Base-by-base conservation (phyloP, 37 sponge, comb jelly and placozoan genomes). In the Halichondria panicea region DNA sequence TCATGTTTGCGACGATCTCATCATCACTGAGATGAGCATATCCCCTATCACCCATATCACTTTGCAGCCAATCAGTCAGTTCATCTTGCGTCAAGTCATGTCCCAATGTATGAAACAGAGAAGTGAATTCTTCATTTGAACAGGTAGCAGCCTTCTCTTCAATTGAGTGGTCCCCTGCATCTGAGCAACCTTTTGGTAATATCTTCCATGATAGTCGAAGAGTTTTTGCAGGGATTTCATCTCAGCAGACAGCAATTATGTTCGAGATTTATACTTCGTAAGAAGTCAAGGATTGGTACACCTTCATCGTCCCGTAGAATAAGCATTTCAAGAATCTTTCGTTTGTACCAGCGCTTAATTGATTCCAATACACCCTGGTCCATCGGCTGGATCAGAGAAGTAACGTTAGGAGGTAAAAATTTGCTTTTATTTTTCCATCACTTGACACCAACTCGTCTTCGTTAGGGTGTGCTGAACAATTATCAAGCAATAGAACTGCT, bases 291-390 rank as follows among this genome's bases (percentile, higher is more conserved):
- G 37, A 81, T 81, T 19, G 72, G 38, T 45, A 40, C 39, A 24
- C 81, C 72, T 27, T 80, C 72, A 48, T 81, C 31, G 48, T 81
- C 73, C 43, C 63, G 45, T 33, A 72, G 48, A 2, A 72, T 72
- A 34, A 81, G 48, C 53, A 2, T 72, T 35, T 64, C 73, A n/a
- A 80, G 71, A 32, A 80, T 22, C 4, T 9, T 7, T 13, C 28
- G 7, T 30, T 52, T 30, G 77, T 84, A 76, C 1, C 63, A 41
- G 19, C 71, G 44, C 78, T 76, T 84, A 34, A 76, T 11, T 25
- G 69, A 28, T 77, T 87, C 88, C 24, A 87, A 33, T 24, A 81
- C 70, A 6, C 81, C 88, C 38, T 76, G 71, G 56, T 76, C 85
- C 66, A 78, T 70, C 4, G 81, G 81, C 46, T 80, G 81, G 45